Evolutionary conservation across 2,113 vertebrate genomes (phyloP), one percentile per base, ranked within the genome.

Genomic region (Nettapus auritus): DNA sequence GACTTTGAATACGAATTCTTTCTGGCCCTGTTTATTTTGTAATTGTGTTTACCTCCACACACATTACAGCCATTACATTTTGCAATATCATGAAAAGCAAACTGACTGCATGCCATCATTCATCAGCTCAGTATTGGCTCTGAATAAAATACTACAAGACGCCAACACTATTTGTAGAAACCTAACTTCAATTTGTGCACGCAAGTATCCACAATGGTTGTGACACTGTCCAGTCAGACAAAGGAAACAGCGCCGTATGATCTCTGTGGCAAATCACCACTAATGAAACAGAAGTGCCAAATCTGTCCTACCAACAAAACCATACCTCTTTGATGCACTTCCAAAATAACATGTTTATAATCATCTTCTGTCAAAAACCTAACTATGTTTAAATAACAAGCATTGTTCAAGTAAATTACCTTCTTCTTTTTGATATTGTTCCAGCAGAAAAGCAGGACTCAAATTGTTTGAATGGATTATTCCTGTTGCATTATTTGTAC

Each of bases 381-480:
- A 69, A 48, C 38, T 71, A 46, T 55, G 50, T 70, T 88, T 52
- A 82, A 57, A 77, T 59, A 86, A 66, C 8, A 4, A 89, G 4
- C 5, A 26, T 12, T 60, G 5, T 77, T 88, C n/a, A 77, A 82
- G 50, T 36, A 93, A 95, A 55, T 46, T 10, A 4, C 25, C 75
- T 86, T 59, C 22, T 71, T 80, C 13, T 36, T 92, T 86, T 73
- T 80, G 5, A 33, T 79, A 34, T 12, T 74, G 82, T 80, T 89
- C 67, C 73, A 63, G 31, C 48, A 94, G 42, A 87, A 87, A 89
- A 87, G 13, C 62, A n/a, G 77, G 25, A 53, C n/a, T 66, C 75
- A 46, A 25, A 73, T 84, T 81, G 76, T 8, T 55, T 55, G 34
- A 62, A 74, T 1, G n/a, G 53, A 63, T 87, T 76, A 52, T 14